Evolutionary conservation across 2,113 vertebrate genomes (phyloP).

Genomic region (Gasterosteus nipponicus): DNA sequence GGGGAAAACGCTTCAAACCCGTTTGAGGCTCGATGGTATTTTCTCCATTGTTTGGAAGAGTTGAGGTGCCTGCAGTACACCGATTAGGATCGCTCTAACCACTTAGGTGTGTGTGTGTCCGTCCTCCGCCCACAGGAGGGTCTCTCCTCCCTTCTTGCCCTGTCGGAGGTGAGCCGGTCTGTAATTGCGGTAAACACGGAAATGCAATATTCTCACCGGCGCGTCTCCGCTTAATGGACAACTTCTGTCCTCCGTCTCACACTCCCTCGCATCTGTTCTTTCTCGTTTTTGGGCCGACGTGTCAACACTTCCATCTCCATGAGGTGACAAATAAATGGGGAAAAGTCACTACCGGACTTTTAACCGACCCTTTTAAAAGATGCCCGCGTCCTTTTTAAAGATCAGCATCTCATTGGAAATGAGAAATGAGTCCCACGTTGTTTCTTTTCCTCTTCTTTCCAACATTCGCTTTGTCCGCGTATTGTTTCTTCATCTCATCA

Average conservation of each 20-base stretch:
- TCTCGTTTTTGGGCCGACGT: background rate
- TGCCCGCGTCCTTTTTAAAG: background rate
- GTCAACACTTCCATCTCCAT: slow-evolving; percentile 46
- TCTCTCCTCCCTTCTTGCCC: slow-evolving; percentile 46
- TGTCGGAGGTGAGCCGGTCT: slow-evolving; percentile 54
- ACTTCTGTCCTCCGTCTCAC: slow-evolving; percentile 66
- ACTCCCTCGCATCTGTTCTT: slow-evolving; percentile 15
- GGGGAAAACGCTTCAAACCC: background rate
- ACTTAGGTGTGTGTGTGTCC: background rate
- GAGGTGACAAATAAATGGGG: slow-evolving; percentile 21
- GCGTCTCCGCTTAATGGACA: slow-evolving; percentile 61
- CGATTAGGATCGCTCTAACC: slow-evolving; percentile 45
- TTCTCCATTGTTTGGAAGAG: background rate
- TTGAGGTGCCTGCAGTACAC: slow-evolving; percentile 27
- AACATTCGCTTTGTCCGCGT: background rate
- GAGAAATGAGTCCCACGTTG: background rate
- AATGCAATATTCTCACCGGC: slow-evolving; percentile 69
- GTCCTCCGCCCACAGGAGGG: slow-evolving; percentile 47
- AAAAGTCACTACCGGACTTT: slow-evolving; percentile 23
- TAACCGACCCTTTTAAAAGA: background rate
- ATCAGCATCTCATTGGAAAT: background rate
- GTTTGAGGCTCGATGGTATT: background rate
- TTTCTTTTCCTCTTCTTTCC: background rate
- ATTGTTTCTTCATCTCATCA: slow-evolving; percentile 5
- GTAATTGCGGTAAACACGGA: slow-evolving; percentile 65